Evolutionary conservation across 2,888 invertebrate species (phyloP).

Genomic region (Allygus modestus): DNA sequence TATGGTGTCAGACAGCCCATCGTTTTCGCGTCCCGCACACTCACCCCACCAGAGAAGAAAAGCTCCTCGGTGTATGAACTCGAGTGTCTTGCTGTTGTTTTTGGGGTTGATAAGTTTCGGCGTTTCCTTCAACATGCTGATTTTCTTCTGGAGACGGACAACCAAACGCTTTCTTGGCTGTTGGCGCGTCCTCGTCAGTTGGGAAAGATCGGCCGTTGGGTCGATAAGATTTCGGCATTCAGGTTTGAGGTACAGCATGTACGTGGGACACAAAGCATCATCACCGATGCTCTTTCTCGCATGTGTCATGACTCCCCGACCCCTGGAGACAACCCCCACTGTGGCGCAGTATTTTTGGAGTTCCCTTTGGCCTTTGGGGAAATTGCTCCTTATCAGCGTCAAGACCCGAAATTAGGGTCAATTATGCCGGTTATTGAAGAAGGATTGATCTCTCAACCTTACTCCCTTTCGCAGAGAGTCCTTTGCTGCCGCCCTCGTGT

Average conservation of each 20-base stretch:
- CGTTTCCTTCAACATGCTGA: not conserved
- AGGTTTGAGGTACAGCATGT: constrained; percentile 32
- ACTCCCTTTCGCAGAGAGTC: not conserved
- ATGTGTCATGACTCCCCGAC: constrained; percentile 26
- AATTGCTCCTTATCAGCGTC: not conserved
- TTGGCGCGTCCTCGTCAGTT: not conserved
- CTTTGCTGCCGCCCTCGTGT: not conserved
- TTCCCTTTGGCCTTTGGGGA: constrained; percentile 44
- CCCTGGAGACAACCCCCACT: not conserved
- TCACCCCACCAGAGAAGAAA: not conserved
- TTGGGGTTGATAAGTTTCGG: not conserved
- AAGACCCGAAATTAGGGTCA: not conserved
- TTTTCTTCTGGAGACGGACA: constrained; percentile 1
- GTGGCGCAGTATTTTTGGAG: not conserved
- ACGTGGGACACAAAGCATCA: constrained; percentile 21
- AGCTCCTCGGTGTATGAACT: not conserved
- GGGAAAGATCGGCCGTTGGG: constrained; percentile 32
- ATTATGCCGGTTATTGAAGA: not conserved
- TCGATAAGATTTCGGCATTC: not conserved
- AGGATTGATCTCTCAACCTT: not conserved
- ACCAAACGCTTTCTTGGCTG: constrained; percentile 21
- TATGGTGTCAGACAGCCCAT: constrained; percentile 30
- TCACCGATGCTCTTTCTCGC: constrained; percentile 20
- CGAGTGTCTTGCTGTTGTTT: not conserved
- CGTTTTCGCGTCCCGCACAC: constrained; percentile 14